Percentiles rank a stretch among this genome's conserved stretches.
Evolutionary conservation across 2,888 invertebrate genomes (phyloP).

Genomic region (Microchrysa polita): DNA sequence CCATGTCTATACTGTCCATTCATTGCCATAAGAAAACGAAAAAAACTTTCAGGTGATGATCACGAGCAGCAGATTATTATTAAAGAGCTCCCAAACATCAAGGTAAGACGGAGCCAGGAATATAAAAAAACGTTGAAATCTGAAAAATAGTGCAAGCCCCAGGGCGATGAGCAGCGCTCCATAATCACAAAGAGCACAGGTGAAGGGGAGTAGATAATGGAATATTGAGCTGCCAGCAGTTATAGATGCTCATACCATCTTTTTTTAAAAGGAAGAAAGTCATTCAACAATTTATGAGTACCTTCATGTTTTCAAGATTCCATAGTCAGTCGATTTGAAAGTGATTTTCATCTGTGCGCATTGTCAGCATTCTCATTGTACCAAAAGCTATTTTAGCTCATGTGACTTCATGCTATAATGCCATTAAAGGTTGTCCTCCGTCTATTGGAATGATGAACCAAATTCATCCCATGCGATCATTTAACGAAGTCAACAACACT

Average conservation of each 20-base stretch:
- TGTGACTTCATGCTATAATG: too few relatives aligned
- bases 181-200: slow-evolving; percentile 26
- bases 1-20: neutral
- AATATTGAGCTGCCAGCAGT: slow-evolving; percentile 5
- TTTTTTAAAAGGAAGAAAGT: too few relatives aligned
- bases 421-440: too few relatives aligned
- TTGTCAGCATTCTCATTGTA: too few relatives aligned
- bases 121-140: slow-evolving; percentile 24
- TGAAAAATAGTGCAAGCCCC: slow-evolving; percentile 40
- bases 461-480: neutral
- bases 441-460: too few relatives aligned
- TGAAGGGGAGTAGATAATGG: slow-evolving; percentile 21
- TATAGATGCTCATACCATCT: too few relatives aligned
- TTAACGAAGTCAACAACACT: slow-evolving; percentile 12
- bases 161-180: slow-evolving; percentile 27
- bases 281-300: too few relatives aligned
- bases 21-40: slow-evolving; percentile 6
- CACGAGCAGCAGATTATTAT: slow-evolving; percentile 37
- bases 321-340: too few relatives aligned
- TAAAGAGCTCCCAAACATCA: slow-evolving; percentile 28
- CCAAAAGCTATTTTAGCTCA: too few relatives aligned
- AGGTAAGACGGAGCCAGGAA: neutral
- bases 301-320: too few relatives aligned
- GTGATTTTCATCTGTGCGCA: too few relatives aligned
- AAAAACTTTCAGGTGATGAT: slow-evolving; percentile 43